phyloP scores from a whole-genome alignment of 2,797 vertebrate species.

The Argya squamiceps region DNA sequence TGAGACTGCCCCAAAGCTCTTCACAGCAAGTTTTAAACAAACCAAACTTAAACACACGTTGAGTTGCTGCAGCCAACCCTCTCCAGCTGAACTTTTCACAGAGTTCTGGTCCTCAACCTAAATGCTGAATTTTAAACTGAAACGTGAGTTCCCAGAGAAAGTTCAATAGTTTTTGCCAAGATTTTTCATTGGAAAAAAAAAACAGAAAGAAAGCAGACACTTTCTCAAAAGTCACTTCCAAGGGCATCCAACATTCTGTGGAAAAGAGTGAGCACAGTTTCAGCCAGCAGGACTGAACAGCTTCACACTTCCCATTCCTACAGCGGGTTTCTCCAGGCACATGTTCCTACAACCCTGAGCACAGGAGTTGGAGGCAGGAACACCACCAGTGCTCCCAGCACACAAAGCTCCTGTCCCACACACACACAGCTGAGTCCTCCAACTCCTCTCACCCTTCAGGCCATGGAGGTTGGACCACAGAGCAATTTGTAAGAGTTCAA shows the following conservation, averaged over 20 bases:
- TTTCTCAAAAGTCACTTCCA: not conserved
- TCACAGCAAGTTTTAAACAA: not conserved
- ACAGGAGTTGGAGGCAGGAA: not conserved
- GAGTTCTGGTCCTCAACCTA: not conserved
- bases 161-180: not conserved
- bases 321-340: not conserved
- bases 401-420: not conserved
- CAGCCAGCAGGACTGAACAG: not conserved
- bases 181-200: not conserved
- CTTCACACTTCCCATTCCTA: not conserved
- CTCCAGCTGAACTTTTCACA: not conserved
- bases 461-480: not conserved
- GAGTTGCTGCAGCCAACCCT: not conserved
- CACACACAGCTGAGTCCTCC: not conserved
- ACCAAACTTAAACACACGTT: not conserved
- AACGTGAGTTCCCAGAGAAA: constrained; percentile 1
- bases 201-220: not conserved
- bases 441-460: not conserved
- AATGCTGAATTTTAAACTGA: not conserved
- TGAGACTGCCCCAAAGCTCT: not conserved
- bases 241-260: not conserved
- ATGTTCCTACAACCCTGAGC: not conserved
- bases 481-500: not conserved
- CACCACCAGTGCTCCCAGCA: not conserved
- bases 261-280: not conserved